These are phyloP conservation scores for Irena cyanogastra DNA, from an alignment of 2,113 vertebrate genomes.

Conservation along the genomic window DNA sequence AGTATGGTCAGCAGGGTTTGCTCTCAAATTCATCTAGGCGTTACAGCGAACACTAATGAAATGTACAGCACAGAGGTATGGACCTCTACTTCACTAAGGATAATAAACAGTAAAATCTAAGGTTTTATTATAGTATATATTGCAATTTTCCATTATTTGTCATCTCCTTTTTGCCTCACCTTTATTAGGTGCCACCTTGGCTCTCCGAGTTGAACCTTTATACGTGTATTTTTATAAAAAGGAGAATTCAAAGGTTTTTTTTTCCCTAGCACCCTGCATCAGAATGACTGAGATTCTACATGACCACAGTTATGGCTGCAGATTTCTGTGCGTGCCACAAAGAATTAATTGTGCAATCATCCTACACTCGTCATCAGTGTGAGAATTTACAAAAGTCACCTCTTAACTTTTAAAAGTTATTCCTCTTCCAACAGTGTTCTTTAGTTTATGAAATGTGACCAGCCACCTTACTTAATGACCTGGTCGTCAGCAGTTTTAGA, in stretches of 20 bases:
- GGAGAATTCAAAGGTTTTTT: constrained; percentile 20
- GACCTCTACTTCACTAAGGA: constrained; percentile 36
- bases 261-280: background rate
- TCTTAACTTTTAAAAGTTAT: constrained; percentile 60
- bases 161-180: constrained; percentile 38
- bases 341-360: constrained; percentile 62
- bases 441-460: constrained; percentile 43
- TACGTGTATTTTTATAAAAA: background rate
- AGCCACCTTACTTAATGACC: constrained; percentile 49
- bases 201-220: background rate
- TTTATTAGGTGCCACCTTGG: constrained; percentile 47
- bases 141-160: constrained; percentile 51
- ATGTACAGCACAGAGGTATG: constrained; percentile 3
- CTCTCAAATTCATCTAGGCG: constrained; percentile 37
- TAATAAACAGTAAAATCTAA: constrained; percentile 57
- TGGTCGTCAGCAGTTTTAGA: constrained; percentile 60
- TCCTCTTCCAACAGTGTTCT: constrained; percentile 56
- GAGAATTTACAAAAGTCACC: constrained; percentile 49
- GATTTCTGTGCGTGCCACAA: constrained; percentile 25
- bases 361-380: constrained; percentile 31
- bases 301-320: background rate
- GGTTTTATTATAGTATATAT: constrained; percentile 45
- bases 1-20: constrained; percentile 40
- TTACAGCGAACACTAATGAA: constrained; percentile 44
- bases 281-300: constrained; percentile 21